These are phyloP conservation scores for Coelopa frigida DNA, from an alignment of 1,140 invertebrate species.

Conservation along the genomic window DNA sequence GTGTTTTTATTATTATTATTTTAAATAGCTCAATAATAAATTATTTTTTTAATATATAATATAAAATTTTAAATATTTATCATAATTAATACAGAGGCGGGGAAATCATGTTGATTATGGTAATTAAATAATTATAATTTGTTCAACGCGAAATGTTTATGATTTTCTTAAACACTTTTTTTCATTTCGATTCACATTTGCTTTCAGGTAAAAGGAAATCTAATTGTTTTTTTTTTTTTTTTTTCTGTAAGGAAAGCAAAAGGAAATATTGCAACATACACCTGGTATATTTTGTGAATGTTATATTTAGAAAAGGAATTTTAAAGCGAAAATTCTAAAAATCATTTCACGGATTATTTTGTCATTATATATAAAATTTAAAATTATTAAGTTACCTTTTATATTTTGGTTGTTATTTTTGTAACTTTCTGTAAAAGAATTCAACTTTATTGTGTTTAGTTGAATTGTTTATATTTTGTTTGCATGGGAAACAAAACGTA, in stretches of 20 bases:
- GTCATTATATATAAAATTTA: too few species aligned
- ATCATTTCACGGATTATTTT: too few species aligned
- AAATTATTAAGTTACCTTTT: too few species aligned
- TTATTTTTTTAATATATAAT: neutral
- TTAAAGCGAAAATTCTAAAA: too few species aligned
- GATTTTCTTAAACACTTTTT: too few species aligned
- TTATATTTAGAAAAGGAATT: too few species aligned
- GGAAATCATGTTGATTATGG: too few species aligned
- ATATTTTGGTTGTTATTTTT: neutral
- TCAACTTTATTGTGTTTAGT: neutral
- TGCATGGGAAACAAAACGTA: neutral
- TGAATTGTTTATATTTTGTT: neutral
- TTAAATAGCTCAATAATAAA: neutral
- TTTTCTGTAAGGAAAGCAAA: neutral
- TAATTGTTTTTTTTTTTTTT: conserved; percentile 1
- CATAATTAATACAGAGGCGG: too few species aligned
- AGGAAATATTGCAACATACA: too few species aligned
- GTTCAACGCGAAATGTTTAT: too few species aligned
- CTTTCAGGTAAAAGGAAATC: conserved; percentile 14
- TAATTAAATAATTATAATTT: neutral
- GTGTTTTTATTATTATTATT: too few species aligned
- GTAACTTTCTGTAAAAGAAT: neutral
- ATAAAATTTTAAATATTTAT: neutral
- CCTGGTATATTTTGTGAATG: too few species aligned
- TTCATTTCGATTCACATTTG: neutral